Percentiles rank a stretch among this genome's conserved stretches.
Evolutionary conservation across 2,797 vertebrate genomes (phyloP).

Genomic region (Acanthurus tractus): DNA sequence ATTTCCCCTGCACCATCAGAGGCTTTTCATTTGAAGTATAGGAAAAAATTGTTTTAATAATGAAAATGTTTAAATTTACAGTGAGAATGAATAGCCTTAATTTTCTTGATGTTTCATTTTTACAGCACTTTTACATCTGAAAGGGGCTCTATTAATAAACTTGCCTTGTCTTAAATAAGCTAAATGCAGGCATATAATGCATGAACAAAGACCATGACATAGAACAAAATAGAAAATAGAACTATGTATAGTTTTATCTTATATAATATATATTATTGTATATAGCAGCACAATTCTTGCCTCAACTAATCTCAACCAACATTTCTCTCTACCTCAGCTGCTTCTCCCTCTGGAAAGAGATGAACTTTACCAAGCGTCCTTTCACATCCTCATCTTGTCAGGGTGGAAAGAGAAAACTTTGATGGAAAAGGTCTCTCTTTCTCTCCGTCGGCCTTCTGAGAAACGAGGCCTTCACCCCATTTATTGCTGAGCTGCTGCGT

Average conservation of each 20-base stretch:
- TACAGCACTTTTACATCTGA: too few species aligned
- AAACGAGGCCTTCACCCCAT: constrained; percentile 75
- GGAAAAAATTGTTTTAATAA: too few species aligned
- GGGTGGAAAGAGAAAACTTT: constrained; percentile 70
- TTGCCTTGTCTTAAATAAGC: too few species aligned
- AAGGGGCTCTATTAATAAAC: too few species aligned
- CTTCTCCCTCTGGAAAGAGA: constrained; percentile 28
- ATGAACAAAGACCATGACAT: too few species aligned
- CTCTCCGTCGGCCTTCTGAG: constrained; percentile 53
- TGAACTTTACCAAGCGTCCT: constrained; percentile 72
- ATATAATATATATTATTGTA: too few species aligned
- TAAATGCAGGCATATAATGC: too few species aligned
- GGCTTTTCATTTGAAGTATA: background rate
- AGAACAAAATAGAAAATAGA: too few species aligned
- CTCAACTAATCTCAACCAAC: constrained; percentile 22
- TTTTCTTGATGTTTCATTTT: too few species aligned
- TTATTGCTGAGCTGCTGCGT: constrained; percentile 85
- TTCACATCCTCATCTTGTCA: constrained; percentile 69
- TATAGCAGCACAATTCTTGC: background rate
- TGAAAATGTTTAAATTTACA: too few species aligned
- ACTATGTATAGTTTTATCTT: too few species aligned
- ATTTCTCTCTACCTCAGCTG: constrained; percentile 13
- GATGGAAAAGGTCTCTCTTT: constrained; percentile 79
- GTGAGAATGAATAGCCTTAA: too few species aligned
- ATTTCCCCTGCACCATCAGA: background rate